Evolutionary conservation across 2,888 invertebrate species (phyloP).

Genomic region (Nematopogon swammerdamellus): DNA sequence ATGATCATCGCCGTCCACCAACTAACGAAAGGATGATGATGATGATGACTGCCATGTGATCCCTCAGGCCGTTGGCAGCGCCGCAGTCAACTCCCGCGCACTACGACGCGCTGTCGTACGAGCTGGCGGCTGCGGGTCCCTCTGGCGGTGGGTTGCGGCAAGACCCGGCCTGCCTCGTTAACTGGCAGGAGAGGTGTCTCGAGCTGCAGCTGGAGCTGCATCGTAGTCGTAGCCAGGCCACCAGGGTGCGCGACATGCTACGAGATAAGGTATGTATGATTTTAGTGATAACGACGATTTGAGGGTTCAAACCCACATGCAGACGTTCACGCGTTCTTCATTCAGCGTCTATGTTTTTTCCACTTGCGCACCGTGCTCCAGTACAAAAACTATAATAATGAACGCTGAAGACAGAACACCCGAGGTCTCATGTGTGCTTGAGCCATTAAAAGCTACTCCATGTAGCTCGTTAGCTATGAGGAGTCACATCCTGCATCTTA

Average conservation of each 20-base stretch:
- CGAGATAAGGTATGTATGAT: constrained; percentile 84
- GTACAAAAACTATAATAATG: no score
- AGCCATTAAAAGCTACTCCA: no score
- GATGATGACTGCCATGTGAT: not conserved
- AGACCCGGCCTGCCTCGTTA: constrained; percentile 52
- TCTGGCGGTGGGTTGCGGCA: constrained; percentile 37
- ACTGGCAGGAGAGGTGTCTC: constrained; percentile 88
- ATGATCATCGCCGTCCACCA: no score
- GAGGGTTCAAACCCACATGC: constrained; percentile 6
- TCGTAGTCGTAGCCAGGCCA: constrained; percentile 81
- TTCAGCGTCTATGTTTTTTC: not conserved
- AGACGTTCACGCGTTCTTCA: not conserved
- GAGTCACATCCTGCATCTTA: no score
- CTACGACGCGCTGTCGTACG: constrained; percentile 40
- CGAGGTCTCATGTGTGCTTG: no score
- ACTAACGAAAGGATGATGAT: no score
- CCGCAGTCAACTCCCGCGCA: constrained; percentile 29
- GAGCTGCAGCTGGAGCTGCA: constrained; percentile 84
- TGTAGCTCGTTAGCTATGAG: no score
- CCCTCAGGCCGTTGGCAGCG: constrained; percentile 32
- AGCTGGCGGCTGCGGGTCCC: constrained; percentile 31
- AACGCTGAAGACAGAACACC: no score
- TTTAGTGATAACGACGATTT: no score
- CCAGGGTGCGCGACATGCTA: constrained; percentile 82
- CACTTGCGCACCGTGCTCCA: no score